Conservation (phyloP, 2,113 vertebrate genomes). For the Nothobranchius furzeri region DNA sequence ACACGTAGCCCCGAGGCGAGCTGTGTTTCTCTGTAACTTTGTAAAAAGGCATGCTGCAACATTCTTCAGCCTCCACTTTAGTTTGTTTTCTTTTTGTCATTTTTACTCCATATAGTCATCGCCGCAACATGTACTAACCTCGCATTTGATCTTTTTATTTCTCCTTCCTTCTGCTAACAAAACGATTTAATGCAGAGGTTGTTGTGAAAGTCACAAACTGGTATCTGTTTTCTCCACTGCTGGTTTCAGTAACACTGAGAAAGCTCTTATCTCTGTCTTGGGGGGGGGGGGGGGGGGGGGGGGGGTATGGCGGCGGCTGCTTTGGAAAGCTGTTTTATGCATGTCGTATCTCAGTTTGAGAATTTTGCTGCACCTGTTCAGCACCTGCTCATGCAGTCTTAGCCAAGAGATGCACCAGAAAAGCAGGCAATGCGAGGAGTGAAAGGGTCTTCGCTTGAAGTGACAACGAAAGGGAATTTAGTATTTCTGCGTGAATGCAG, state of each 20-base stretch:
- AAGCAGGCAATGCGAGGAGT: not conserved
- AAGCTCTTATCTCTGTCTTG: not conserved
- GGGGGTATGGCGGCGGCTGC: not conserved
- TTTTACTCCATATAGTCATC: constrained; percentile 3
- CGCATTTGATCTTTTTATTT: not conserved
- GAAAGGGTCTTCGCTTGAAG: not conserved
- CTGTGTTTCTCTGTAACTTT: constrained; percentile 32
- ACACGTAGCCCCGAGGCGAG: constrained; percentile 47
- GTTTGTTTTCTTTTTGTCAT: constrained; percentile 14
- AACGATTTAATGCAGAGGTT: not conserved
- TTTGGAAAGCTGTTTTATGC: not conserved
- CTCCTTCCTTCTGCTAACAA: not conserved
- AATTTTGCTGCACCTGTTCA: not conserved
- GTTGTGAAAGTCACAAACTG: not conserved
- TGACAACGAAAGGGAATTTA: not conserved
- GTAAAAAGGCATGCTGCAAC: constrained; percentile 27
- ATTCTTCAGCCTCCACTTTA: constrained; percentile 20
- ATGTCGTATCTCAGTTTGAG: constrained; percentile 8
- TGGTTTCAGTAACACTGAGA: constrained; percentile 1
- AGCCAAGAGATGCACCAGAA: not conserved
- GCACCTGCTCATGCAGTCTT: not conserved
- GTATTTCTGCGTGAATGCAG: no score
- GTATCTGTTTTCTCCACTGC: not conserved
- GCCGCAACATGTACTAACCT: not conserved
- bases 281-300: not conserved